Base-by-base conservation (phyloP, 2,797 vertebrate genomes). In the Distichodus sexfasciatus region DNA sequence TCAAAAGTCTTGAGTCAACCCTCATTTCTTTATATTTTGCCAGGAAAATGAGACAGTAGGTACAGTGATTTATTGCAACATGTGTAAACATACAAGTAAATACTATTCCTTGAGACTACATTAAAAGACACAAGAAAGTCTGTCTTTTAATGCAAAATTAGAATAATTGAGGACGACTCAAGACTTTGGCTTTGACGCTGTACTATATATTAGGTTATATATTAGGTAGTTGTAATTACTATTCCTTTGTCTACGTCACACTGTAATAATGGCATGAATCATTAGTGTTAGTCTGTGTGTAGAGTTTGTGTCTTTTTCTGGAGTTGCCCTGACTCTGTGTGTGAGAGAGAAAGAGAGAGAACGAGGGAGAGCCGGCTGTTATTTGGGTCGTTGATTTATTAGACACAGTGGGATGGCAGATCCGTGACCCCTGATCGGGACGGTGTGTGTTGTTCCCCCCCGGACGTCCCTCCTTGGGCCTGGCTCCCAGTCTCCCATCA, bases 391-490 rank as follows among this genome's bases (percentile, higher is more conserved):
- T 73, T 86, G 90, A 90, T 91, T 92, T 88, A 90, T 89, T 85
- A 79, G 86, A 86, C 85, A 82, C 66, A 68, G 55, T 82, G 80
- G 82, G 85, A 82, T 86, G 86, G 76, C 83, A 86, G 82, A 83
- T 87, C 83, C 86, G 85, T 91, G 90, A 91, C 90, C 90, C 87
- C 75, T 81, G 79, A 77, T 86, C 84, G 67, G 85, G 83, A 75
- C 82, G 83, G 81, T 47, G 68, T 73, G 79, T 35, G 69, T 78
- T 35, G 81, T 83, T 79, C 85, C 75, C 80, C 85, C 75, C 69
- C 48, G 31, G 66, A 26, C 70, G 53, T 65, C 74, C 74, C 69
- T 46, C 71, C 66, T 46, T 47, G 60, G 19, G 84, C 80, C 78
- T 77, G 83, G 79, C 77, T 87, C 76, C 82, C 72, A 74, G 83